Evolutionary conservation across 2,888 invertebrate genomes (phyloP).

Genomic region (Habroteleia sp.): DNA sequence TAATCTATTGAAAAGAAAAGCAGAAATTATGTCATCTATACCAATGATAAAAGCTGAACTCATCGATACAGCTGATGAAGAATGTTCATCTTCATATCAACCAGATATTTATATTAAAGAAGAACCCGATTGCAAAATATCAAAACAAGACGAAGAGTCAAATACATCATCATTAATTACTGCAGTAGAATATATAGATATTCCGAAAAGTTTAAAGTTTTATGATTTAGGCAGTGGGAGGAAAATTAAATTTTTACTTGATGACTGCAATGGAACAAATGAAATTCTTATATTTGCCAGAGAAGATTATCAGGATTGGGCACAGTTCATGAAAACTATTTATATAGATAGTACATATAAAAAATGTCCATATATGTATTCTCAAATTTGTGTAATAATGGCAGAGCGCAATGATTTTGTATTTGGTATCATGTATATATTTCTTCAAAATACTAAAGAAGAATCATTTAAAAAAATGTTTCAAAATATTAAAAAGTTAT

Average conservation of each 20-base stretch:
- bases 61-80: constrained; percentile 2
- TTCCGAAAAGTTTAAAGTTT: constrained; percentile 5
- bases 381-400: constrained; percentile 43
- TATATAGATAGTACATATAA: constrained; percentile 38
- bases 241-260: constrained; percentile 15
- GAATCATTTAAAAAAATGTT: constrained; percentile 26
- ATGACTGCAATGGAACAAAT: constrained; percentile 31
- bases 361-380: constrained; percentile 25
- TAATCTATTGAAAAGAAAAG: constrained; percentile 25
- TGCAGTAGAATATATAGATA: constrained; percentile 10
- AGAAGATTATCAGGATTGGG: constrained; percentile 48
- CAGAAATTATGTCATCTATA: constrained; percentile 2
- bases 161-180: constrained; percentile 3
- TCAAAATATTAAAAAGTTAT: constrained; percentile 11
- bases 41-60: constrained; percentile 33
- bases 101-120: constrained; percentile 13
- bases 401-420: constrained; percentile 17
- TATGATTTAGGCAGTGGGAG: constrained; percentile 16
- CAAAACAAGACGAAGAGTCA: constrained; percentile 2
- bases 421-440: constrained; percentile 22
- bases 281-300: constrained; percentile 41
- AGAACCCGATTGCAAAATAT: constrained; percentile 27
- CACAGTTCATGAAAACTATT: constrained; percentile 45
- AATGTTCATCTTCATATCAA: constrained; percentile 1
- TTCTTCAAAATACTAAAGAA: constrained; percentile 13